Conservation (phyloP, 2,797 vertebrate genomes). For the Urophycis tenuis region DNA sequence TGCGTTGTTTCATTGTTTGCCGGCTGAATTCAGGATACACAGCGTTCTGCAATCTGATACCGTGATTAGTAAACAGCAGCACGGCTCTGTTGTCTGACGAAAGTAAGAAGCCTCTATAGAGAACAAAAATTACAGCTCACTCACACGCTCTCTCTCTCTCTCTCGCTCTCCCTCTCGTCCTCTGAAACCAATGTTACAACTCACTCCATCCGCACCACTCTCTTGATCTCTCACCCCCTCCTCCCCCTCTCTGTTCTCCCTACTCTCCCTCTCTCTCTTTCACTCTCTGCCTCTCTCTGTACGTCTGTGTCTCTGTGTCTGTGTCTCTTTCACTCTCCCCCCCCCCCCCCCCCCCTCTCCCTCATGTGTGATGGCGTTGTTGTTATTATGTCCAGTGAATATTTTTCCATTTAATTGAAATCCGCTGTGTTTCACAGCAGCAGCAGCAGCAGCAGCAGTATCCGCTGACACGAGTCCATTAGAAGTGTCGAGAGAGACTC, state of each 20-base stretch:
- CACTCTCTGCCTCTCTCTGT: too few species aligned
- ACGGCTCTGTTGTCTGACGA: neutral
- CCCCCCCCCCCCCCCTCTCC: too few species aligned
- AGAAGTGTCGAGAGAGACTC: neutral
- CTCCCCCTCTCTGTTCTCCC: neutral
- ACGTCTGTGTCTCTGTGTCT: too few species aligned
- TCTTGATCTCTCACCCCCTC: neutral
- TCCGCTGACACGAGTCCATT: neutral
- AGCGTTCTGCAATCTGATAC: neutral
- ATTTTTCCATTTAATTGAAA: neutral
- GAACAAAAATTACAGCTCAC: neutral
- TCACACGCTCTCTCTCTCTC: too few species aligned
- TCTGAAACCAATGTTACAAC: neutral
- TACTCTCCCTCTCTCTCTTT: too few species aligned
- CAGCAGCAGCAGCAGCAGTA: neutral
- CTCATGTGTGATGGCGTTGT: neutral
- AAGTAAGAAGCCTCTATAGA: neutral
- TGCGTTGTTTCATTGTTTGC: too few species aligned
- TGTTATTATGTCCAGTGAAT: neutral
- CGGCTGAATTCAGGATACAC: too few species aligned
- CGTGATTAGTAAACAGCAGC: neutral
- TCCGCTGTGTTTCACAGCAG: neutral
- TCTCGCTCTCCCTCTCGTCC: too few species aligned
- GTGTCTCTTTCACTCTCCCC: too few species aligned
- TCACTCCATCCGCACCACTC: neutral